Evolutionary conservation across 2,113 vertebrate genomes (phyloP).

Genomic region (Zapus hudsonius): DNA sequence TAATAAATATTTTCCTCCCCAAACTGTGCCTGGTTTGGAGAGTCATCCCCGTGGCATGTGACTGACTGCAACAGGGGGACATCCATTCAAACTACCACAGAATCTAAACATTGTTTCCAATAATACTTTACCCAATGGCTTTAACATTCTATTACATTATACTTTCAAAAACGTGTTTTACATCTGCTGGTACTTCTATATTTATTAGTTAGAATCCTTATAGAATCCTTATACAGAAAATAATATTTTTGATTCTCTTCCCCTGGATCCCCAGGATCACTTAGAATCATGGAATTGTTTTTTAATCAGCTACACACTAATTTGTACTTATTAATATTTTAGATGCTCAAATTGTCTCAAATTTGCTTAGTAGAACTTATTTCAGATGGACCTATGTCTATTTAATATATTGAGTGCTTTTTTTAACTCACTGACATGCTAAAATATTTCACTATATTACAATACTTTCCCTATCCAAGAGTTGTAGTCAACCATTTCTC

Average conservation of each 20-base stretch:
- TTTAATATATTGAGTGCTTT: conserved; percentile 23
- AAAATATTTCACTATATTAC: conserved; percentile 32
- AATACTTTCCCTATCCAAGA: neutral
- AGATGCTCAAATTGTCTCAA: conserved; percentile 52
- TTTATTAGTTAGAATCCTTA: conserved; percentile 36
- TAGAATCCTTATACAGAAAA: conserved; percentile 53
- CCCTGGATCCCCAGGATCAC: neutral
- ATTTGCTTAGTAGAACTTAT: conserved; percentile 23
- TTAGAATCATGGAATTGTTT: conserved; percentile 24
- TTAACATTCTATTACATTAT: conserved; percentile 39
- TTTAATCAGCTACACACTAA: conserved; percentile 52
- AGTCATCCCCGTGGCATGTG: too few relatives aligned
- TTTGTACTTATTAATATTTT: conserved; percentile 48
- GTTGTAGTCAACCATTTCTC: conserved; percentile 3
- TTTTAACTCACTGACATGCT: conserved; percentile 11
- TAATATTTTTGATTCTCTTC: neutral
- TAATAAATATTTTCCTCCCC: too few relatives aligned
- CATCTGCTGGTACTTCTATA: neutral
- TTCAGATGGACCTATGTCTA: conserved; percentile 8
- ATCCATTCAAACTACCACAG: too few relatives aligned
- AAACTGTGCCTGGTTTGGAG: too few relatives aligned
- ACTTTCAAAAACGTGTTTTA: neutral
- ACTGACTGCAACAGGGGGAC: too few relatives aligned
- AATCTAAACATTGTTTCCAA: neutral
- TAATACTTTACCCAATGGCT: neutral